These are phyloP conservation scores for Drosophila willistoni DNA, from an alignment of 1,140 invertebrate genomes.

Conservation along the genomic window DNA sequence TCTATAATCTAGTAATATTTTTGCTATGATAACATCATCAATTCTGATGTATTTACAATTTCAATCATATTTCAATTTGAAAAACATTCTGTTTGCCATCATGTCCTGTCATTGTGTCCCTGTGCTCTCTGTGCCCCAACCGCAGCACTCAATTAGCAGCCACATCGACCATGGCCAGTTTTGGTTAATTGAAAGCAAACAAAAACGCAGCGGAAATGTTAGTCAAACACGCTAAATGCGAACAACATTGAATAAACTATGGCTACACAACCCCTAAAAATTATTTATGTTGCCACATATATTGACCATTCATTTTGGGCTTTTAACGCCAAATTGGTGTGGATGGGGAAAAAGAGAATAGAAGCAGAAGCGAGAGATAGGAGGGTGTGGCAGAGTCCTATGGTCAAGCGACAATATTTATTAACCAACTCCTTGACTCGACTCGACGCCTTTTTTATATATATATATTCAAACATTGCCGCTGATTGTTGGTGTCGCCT, in stretches of 20 bases:
- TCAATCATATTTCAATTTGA: conserved; percentile 50
- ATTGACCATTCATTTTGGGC: conserved; percentile 80
- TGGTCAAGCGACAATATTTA: conserved; percentile 66
- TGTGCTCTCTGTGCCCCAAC: neutral
- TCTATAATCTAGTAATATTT: neutral
- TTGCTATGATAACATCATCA: conserved; percentile 17
- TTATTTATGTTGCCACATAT: conserved; percentile 72
- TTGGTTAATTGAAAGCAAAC: conserved; percentile 80
- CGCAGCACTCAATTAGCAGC: conserved; percentile 63
- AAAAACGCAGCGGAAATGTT: conserved; percentile 69
- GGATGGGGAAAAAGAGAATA: neutral
- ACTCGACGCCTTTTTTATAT: conserved; percentile 36
- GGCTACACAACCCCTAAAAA: conserved; percentile 67
- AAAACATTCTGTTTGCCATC: conserved; percentile 57
- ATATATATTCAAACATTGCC: conserved; percentile 56
- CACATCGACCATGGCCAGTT: conserved; percentile 56
- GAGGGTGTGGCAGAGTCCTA: conserved; percentile 49
- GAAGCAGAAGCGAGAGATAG: neutral
- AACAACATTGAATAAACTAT: conserved; percentile 27
- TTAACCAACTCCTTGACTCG: conserved; percentile 45
- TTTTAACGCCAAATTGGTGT: conserved; percentile 58
- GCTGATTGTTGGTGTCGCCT: conserved; percentile 77
- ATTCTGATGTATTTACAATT: conserved; percentile 35
- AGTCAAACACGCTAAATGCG: conserved; percentile 61
- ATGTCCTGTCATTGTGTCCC: conserved; percentile 7